Base-by-base conservation (phyloP, 2,888 invertebrate species). In the Drosophila leonis region DNA sequence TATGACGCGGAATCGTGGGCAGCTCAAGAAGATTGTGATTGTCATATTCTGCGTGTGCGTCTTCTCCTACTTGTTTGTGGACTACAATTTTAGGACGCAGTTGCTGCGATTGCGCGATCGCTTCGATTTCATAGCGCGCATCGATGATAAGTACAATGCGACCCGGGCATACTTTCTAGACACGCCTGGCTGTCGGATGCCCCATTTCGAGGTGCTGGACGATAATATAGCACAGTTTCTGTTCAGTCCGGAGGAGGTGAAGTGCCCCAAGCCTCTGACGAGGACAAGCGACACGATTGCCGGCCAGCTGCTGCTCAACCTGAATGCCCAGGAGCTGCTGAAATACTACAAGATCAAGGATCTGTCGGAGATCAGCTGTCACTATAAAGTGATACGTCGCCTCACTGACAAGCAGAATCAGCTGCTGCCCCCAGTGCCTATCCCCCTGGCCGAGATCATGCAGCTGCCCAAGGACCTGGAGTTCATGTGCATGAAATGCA, bases 401-500 rank as follows among this genome's bases (percentile, higher is more conserved):
- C 78, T 77, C 51, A 83, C 82, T 13, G 92, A 93, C 51, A 67
- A 62, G 0, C 64, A 62, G 31, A 92, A 92, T 68, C 71, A 72
- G 1, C 90, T 87, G 54, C 29, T 73, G 33, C 55, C 72, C 0
- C 49, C 61, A 1, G 73, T 84, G 1, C 66, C 78, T 8, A 83
- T 91, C 10, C 77, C 84, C 33, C 71, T 90, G 64, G 73, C 75
- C 0, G 29, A 65, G 12, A 48, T 39, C 7, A 42, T 75, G 55
- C 82, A 71, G 13, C 72, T 71, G 91, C 93, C 83, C 93, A 48
- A 65, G 4, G 69, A 82, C 29, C 56, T 82, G 24, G 97, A 97
- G 92, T 97, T 96, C 90, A 94, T 97, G 12, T 94, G 94, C 92
- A 95, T 97, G 4, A 93, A 93, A 27, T 97, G 97, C 91, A 92